Conservation (phyloP, 2,797 vertebrate genomes). For the Cynodonichthys magdalenae region DNA sequence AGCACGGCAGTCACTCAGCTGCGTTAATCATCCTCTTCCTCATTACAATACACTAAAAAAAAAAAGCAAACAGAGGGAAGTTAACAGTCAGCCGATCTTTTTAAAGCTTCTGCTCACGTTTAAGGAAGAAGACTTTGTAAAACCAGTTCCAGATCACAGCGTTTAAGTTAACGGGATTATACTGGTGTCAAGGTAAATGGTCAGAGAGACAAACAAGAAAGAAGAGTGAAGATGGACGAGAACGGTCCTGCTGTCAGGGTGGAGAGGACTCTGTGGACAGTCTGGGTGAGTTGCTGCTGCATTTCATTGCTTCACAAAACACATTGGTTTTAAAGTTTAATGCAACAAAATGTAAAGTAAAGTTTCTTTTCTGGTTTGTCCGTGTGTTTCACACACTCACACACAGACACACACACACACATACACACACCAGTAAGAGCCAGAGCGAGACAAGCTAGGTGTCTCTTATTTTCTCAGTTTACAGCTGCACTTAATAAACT, state of each 20-base stretch:
- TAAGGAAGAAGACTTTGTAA: neutral
- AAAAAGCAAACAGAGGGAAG: constrained; percentile 41
- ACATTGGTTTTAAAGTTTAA: neutral
- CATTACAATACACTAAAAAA: constrained; percentile 41
- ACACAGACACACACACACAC: neutral
- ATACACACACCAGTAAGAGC: neutral
- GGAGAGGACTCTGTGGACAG: constrained; percentile 73
- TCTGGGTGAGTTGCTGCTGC: constrained; percentile 73
- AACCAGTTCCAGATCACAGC: neutral
- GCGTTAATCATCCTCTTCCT: constrained; percentile 60
- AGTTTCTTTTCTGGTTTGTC: neutral
- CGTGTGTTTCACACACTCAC: neutral
- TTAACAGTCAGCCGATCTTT: constrained; percentile 4
- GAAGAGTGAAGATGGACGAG: constrained; percentile 65
- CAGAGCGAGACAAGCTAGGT: too few species aligned
- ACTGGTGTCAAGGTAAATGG: neutral
- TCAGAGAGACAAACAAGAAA: neutral
- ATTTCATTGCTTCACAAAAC: rapidly evolving
- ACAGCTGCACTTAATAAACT: too few species aligned
- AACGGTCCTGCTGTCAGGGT: constrained; percentile 41
- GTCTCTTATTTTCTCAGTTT: too few species aligned
- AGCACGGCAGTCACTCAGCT: constrained; percentile 19
- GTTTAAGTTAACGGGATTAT: neutral
- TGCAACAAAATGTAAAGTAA: neutral
- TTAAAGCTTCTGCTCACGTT: neutral